Percentiles rank a stretch among this genome's conserved stretches.
Conservation (phyloP, 2,113 vertebrate species). For the Sphaerodactylus townsendi region DNA sequence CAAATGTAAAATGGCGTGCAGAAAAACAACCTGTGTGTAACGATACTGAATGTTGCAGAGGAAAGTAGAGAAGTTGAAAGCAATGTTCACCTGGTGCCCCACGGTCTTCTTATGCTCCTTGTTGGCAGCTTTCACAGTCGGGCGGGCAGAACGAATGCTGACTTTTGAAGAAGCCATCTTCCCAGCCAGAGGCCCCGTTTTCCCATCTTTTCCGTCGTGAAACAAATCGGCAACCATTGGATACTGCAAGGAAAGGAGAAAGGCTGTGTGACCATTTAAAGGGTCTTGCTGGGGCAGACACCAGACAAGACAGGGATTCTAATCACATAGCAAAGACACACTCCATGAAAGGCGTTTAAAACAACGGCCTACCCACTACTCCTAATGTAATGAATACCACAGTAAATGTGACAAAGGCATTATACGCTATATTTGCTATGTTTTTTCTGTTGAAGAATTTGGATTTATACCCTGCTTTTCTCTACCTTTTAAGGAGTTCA, state of each 20-base stretch:
- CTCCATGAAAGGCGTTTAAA: not conserved
- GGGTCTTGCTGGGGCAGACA: not conserved
- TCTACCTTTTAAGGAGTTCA: too few species aligned
- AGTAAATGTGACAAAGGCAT: not conserved
- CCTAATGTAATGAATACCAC: not conserved
- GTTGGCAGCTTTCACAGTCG: constrained; percentile 80
- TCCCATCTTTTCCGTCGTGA: constrained; percentile 75
- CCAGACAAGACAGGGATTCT: too few species aligned
- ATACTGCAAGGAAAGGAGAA: constrained; percentile 70
- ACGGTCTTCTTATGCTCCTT: constrained; percentile 92
- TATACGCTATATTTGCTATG: too few species aligned
- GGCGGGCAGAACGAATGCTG: constrained; percentile 79
- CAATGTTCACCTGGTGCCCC: constrained; percentile 85
- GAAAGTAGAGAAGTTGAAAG: rapidly evolving
- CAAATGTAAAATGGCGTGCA: too few species aligned
- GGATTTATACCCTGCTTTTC: too few species aligned
- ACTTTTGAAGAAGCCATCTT: constrained; percentile 71
- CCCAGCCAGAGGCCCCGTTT: not conserved
- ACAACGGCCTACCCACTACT: not conserved
- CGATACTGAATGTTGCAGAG: not conserved
- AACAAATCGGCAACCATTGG: constrained; percentile 91
- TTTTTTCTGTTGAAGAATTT: too few species aligned
- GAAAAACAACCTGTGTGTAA: too few species aligned
- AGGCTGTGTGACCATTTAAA: not conserved
- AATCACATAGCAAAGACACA: not conserved